A percentile compares a stretch with the other conserved stretches of the same genome.
Conservation (phyloP, 2,888 invertebrate genomes). For the Rotaria socialis region DNA sequence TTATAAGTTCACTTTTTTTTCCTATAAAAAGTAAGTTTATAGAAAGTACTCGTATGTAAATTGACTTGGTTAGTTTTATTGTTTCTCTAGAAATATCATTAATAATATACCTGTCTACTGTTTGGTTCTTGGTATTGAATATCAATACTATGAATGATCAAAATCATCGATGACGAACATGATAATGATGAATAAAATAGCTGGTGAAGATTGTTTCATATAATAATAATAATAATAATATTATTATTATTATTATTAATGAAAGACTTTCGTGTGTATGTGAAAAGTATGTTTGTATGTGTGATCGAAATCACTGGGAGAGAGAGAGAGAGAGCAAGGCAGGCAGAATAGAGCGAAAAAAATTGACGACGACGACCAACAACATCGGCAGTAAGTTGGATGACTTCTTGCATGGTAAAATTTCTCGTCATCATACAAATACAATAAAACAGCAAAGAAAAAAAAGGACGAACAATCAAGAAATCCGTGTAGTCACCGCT, state of each 20-base stretch:
- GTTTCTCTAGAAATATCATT: neutral
- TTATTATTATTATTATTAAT: neutral
- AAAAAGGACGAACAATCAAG: neutral
- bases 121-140: neutral
- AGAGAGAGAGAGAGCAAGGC: neutral
- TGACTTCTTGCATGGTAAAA: neutral
- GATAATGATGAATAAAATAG: neutral
- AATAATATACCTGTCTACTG: neutral
- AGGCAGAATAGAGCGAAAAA: neutral
- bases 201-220: neutral
- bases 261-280: neutral
- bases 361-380: neutral
- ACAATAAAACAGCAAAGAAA: neutral
- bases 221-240: neutral
- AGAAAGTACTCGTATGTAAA: no score
- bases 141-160: neutral
- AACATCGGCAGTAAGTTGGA: neutral
- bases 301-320: neutral
- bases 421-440: neutral
- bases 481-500: neutral
- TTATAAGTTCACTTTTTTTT: no score
- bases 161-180: neutral
- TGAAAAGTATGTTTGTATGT: neutral
- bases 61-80: neutral
- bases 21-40: no score